Base-by-base conservation (phyloP, 2,113 vertebrate genomes). In the Triplophysa siluroides region DNA sequence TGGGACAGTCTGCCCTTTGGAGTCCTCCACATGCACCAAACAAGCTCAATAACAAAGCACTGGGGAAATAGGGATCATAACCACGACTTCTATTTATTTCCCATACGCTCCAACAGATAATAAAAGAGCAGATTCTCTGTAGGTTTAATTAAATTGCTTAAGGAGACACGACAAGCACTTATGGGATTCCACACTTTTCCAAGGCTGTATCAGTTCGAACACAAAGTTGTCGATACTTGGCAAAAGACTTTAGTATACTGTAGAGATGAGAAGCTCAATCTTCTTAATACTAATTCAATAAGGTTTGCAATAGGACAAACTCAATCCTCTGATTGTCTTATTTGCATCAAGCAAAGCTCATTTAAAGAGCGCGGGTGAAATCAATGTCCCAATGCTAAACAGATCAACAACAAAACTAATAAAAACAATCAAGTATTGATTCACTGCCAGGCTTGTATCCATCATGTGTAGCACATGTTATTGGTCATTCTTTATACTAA, bases 301-400 rank as follows among this genome's bases (percentile, higher is more conserved):
- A 83, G 66, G 67, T 85, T 87, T 81, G 74, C 54, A 82, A 89
- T 81, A 85, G 58, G 75, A 69, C 43, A 79, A 79, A 43, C 41
- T 29, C 41, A 66, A 47, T 3, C 23, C 6, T 85, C 78, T 76
- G 73, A 80, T 26, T 77, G 26, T 1, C 50, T 47, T 83, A 0
- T 78, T 66, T 66, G 54, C 70, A 75, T 24, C 41, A 75, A 33
- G 60, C 62, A 54, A 65, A 62, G 26, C 24, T 72, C 19, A 78
- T 86, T 83, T 62, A 7, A 78, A 13, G 7, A 19, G 33, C 3
- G 45, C 56, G 33, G 41, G 38, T 56, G 52, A 56, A 82, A 68
- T 13, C 10, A 33, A 79, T 72, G 14, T 12, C 33, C 61, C 47
- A 12, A 76, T 58, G n/a, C 29, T 58, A 65, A 67, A 50, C 47